Evolutionary conservation across 1,140 invertebrate genomes (phyloP).

Genomic region (Latrodectus geometricus): DNA sequence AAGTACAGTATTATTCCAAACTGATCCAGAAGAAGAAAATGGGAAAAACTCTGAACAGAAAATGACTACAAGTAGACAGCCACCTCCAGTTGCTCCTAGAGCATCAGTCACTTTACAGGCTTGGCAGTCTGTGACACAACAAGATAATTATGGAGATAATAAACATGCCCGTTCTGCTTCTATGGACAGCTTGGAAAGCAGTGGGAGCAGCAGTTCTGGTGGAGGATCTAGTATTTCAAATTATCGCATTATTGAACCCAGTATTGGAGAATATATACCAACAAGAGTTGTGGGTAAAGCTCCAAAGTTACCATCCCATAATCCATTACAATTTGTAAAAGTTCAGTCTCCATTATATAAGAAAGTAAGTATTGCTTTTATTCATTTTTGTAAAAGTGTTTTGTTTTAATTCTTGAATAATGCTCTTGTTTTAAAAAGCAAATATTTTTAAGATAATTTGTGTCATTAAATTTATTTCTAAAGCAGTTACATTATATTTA

Average conservation of each 20-base stretch:
- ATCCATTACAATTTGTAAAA: conserved; percentile 65
- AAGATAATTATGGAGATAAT: background rate
- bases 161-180: conserved; percentile 41
- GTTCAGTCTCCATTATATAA: conserved; percentile 63
- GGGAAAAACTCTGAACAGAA: background rate
- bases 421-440: too few species aligned
- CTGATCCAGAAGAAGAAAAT: background rate
- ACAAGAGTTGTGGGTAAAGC: conserved; percentile 36
- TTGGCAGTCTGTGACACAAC: conserved; percentile 17
- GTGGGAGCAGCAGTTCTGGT: conserved; percentile 38
- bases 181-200: conserved; percentile 54
- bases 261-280: conserved; percentile 45
- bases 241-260: background rate
- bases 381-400: too few species aligned
- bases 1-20: conserved; percentile 17
- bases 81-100: conserved; percentile 11
- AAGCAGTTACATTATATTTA: too few species aligned
- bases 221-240: conserved; percentile 12
- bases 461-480: too few species aligned
- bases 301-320: conserved; percentile 44
- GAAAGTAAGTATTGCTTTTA: conserved; percentile 56
- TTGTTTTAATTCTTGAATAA: too few species aligned
- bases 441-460: too few species aligned
- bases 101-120: conserved; percentile 15
- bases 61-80: conserved; percentile 5